Conservation (phyloP, 2,797 vertebrate genomes). For the Parauchenoglanis ngamensis region DNA sequence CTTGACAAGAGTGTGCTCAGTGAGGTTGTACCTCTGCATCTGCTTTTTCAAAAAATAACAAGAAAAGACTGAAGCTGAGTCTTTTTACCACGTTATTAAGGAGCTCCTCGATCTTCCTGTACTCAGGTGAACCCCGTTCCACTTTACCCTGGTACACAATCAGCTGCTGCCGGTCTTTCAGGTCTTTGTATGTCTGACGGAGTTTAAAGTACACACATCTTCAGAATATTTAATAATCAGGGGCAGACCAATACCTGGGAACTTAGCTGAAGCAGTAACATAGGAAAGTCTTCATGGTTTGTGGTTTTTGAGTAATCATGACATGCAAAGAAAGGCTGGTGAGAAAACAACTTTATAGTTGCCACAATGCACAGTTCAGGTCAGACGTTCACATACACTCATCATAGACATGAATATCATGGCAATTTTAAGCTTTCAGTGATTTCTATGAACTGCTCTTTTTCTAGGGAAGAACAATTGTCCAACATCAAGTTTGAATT, state of each 20-base stretch:
- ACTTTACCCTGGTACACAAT: slow-evolving; percentile 84
- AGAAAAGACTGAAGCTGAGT: neutral
- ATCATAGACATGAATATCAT: too few relatives aligned
- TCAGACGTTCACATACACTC: too few relatives aligned
- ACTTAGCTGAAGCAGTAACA: neutral
- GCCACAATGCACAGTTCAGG: neutral
- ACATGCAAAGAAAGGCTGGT: neutral
- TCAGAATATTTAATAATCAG: neutral
- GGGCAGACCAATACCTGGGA: neutral
- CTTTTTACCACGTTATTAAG: slow-evolving; percentile 80
- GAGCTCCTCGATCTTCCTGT: slow-evolving; percentile 84
- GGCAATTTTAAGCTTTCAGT: too few relatives aligned
- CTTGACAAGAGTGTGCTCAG: neutral
- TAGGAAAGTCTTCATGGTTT: neutral
- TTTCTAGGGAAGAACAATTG: too few relatives aligned
- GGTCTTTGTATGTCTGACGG: slow-evolving; percentile 85
- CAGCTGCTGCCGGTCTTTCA: slow-evolving; percentile 90
- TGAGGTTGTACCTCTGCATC: neutral
- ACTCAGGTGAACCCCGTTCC: slow-evolving; percentile 81
- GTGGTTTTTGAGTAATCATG: neutral
- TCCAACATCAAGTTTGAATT: too few relatives aligned
- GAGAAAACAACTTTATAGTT: neutral
- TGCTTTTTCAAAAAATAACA: neutral
- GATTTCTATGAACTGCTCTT: too few relatives aligned
- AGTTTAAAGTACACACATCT: slow-evolving; percentile 26